Base-by-base conservation (phyloP, 2,797 vertebrate genomes). In the Ptychadena robeensis region DNA sequence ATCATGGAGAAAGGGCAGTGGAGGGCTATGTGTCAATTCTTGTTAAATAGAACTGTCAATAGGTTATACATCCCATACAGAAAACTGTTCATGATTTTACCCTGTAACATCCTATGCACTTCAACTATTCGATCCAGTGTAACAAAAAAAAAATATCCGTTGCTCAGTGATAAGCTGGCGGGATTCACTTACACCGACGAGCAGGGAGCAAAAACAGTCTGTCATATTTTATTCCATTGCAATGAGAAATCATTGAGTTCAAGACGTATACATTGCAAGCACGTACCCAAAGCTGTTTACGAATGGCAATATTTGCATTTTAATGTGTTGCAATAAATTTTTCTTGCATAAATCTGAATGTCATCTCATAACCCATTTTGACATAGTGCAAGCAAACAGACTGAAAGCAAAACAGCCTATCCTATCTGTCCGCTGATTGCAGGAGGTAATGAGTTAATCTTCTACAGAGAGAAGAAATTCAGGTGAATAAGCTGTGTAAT, bases 301-400 rank as follows among this genome's bases (percentile, higher is more conserved):
- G 28, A 84, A 82, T 84, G 34, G 31, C 64, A 64, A 57, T 79
- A 83, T 83, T 79, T 83, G 76, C 82, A 84, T 84, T 84, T 84
- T 84, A 72, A 84, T 84, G 63, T 74, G 70, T 61, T 67, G 64
- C 76, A 69, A 66, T 79, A 83, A 37, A 73, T 79, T 83, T 83
- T 59, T 64, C 40, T 37, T 31, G 75, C 68, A 83, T 83, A 73
- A 78, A 79, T 72, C 75, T 67, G 69, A 83, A 83, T 82, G 81
- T 82, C 80, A 82, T 70, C 76, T 67, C 44, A 59, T 79, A 68
- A 79, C 65, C 30, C 76, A 57, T 79, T 79, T 59, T 69, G 76
- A 80, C 68, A 71, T 25, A 72, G 57, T 57, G 75, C 38, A 79
- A 81, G 80, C 31, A 74, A 67, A 81, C 9, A 25, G 63, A 25